phyloP scores from a whole-genome alignment of 2,888 invertebrate genomes.

The Cheiracanthium punctorium region DNA sequence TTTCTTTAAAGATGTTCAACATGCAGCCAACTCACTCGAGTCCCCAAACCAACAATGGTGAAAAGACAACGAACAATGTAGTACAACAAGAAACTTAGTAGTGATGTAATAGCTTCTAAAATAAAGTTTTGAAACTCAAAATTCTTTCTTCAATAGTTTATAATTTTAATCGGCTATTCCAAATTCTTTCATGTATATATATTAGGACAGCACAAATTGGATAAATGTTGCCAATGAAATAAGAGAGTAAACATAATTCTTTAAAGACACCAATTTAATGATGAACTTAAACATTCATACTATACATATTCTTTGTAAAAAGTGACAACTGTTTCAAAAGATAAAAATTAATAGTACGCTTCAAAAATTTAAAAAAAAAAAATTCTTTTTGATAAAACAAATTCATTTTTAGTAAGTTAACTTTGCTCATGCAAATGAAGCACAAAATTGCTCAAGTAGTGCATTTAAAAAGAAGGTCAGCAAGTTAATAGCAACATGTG shows the following conservation, averaged over 20 bases:
- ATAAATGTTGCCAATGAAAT: too few species aligned
- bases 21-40: too few species aligned
- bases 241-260: neutral
- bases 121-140: too few species aligned
- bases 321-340: conserved; percentile 5
- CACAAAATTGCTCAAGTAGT: neutral
- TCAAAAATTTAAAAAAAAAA: neutral
- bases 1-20: too few species aligned
- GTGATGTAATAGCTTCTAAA: too few species aligned
- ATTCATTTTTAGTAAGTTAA: neutral
- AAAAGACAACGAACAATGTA: too few species aligned
- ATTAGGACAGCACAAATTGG: too few species aligned
- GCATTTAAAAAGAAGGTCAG: neutral
- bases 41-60: too few species aligned
- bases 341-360: neutral
- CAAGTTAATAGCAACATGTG: neutral
- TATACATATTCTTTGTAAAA: conserved; percentile 13
- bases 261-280: conserved; percentile 17
- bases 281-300: conserved; percentile 12
- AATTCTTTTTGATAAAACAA: neutral
- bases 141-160: too few species aligned
- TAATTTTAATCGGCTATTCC: too few species aligned
- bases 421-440: neutral
- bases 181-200: too few species aligned
- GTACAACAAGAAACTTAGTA: too few species aligned